phyloP scores from a whole-genome alignment of 2,888 invertebrate genomes.

The Coelinius sp. region DNA sequence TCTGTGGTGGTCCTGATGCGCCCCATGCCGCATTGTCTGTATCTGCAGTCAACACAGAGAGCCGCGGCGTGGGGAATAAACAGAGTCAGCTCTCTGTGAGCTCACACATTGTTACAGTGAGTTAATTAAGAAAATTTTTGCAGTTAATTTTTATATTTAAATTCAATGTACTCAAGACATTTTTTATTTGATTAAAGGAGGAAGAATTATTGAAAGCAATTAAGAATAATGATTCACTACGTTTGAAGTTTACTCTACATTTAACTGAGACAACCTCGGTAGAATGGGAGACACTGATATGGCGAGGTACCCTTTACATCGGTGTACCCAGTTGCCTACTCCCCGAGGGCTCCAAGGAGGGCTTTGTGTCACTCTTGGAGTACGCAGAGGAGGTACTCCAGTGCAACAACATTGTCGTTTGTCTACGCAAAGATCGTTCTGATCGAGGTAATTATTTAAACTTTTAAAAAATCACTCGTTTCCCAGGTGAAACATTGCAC shows the following conservation, averaged over 20 bases:
- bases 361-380: slow-evolving; percentile 93
- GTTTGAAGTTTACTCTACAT: slow-evolving; percentile 83
- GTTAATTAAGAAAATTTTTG: background rate
- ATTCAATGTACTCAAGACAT: background rate
- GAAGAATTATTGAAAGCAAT: slow-evolving; percentile 76
- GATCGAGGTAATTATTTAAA: slow-evolving; percentile 77
- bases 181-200: slow-evolving; percentile 62
- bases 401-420: slow-evolving; percentile 85
- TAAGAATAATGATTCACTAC: slow-evolving; percentile 79
- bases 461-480: too few relatives aligned
- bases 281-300: slow-evolving; percentile 88
- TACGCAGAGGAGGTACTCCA: slow-evolving; percentile 94
- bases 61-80: slow-evolving; percentile 80
- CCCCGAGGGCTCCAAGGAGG: slow-evolving; percentile 94
- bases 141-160: background rate
- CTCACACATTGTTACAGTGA: slow-evolving; percentile 71
- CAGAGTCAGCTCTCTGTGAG: slow-evolving; percentile 79
- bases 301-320: slow-evolving; percentile 86
- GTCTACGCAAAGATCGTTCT: slow-evolving; percentile 85
- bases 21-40: slow-evolving; percentile 86
- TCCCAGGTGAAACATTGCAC: too few relatives aligned
- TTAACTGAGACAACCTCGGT: slow-evolving; percentile 84
- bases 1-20: slow-evolving; percentile 99
- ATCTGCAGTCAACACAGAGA: slow-evolving; percentile 76
- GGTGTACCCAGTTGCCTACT: slow-evolving; percentile 89